Conservation (phyloP, 2,797 vertebrate genomes). For the Capromys pilorides region DNA sequence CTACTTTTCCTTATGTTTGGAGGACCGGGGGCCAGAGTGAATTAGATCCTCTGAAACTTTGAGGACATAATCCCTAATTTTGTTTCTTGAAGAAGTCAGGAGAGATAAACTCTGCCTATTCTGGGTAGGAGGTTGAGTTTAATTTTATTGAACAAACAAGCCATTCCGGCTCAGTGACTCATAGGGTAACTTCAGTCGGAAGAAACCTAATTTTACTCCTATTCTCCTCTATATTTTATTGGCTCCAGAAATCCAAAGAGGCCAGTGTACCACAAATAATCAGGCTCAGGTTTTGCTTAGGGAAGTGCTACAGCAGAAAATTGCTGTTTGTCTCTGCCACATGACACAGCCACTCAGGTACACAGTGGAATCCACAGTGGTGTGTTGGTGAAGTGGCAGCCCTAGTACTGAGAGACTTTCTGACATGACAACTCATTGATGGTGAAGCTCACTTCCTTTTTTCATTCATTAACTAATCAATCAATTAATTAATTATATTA, state of each 20-base stretch:
- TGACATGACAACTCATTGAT: neutral
- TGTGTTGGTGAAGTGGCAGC: neutral
- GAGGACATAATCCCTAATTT: constrained; percentile 73
- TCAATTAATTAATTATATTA: no score
- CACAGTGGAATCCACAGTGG: neutral
- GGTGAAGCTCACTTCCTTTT: constrained; percentile 14
- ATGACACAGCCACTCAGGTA: neutral
- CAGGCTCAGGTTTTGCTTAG: constrained; percentile 61
- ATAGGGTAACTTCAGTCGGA: constrained; percentile 75
- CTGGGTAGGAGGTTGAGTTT: constrained; percentile 72
- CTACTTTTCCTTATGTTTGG: neutral
- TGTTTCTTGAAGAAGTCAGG: constrained; percentile 74
- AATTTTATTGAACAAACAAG: constrained; percentile 80
- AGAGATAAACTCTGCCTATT: constrained; percentile 56
- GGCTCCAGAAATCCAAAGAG: constrained; percentile 74
- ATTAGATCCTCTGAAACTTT: constrained; percentile 54
- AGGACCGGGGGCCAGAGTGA: neutral
- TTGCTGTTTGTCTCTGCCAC: neutral
- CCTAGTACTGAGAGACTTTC: neutral
- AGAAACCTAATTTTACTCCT: constrained; percentile 77
- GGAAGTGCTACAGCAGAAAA: constrained; percentile 60
- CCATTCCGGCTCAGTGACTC: constrained; percentile 80
- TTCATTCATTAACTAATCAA: no score
- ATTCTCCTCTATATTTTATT: constrained; percentile 46
- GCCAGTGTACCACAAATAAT: constrained; percentile 58